A percentile compares a stretch with the other conserved stretches of the same genome.
phyloP scores from a whole-genome alignment of 2,113 vertebrate species.

The Craseonycteris thonglongyai region DNA sequence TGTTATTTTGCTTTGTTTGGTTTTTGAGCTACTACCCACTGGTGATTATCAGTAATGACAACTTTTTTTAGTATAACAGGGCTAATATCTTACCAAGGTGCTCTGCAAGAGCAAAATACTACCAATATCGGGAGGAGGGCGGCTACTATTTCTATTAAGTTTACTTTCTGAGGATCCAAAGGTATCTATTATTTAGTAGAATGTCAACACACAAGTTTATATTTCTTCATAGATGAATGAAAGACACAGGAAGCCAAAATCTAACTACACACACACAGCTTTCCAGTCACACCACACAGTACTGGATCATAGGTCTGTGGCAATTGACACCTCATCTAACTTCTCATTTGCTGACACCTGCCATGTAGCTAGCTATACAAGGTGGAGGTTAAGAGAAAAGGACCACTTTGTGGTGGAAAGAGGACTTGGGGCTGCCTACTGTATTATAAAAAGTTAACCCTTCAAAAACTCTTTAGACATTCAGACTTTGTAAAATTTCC shows the following conservation, averaged over 20 bases:
- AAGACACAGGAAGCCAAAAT: background rate
- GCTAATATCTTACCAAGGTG: background rate
- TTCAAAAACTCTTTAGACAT: background rate
- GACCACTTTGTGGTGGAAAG: background rate
- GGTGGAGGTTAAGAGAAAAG: background rate
- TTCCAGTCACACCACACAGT: constrained; percentile 18
- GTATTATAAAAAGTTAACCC: background rate
- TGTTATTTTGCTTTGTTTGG: too few species aligned
- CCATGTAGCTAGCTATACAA: background rate
- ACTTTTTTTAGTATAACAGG: background rate
- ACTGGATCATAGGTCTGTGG: background rate
- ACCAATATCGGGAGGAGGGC: background rate
- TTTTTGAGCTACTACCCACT: background rate
- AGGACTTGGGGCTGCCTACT: background rate
- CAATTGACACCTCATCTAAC: background rate
- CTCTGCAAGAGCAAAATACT: background rate
- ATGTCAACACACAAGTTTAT: background rate
- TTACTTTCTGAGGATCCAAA: background rate
- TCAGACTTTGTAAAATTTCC: background rate
- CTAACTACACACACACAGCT: background rate
- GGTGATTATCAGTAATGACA: background rate
- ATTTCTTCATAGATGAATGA: constrained; percentile 13
- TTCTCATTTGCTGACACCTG: constrained; percentile 31
- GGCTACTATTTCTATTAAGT: background rate
- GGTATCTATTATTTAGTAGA: background rate